Conservation (phyloP, 2,113 vertebrate species). For the Anolis sagrei region DNA sequence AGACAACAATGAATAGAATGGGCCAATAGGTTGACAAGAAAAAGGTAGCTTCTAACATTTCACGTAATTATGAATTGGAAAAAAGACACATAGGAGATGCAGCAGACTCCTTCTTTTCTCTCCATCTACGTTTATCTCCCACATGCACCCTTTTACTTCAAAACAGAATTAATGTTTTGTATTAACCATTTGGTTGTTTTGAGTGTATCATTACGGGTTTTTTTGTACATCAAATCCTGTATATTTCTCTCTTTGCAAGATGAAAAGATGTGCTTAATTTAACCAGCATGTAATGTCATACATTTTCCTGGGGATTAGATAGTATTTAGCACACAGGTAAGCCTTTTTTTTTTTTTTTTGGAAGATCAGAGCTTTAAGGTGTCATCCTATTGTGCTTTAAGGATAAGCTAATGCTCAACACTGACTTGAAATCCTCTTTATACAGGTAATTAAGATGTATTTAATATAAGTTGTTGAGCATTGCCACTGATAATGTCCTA, state of each 20-base stretch:
- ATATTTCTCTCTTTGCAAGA: neutral
- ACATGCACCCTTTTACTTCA: accelerated
- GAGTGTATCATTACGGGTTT: too few species aligned
- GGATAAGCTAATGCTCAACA: conserved; percentile 10
- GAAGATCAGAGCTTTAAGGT: conserved; percentile 13
- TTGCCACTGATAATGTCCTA: too few species aligned
- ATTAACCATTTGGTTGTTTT: neutral
- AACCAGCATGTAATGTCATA: neutral
- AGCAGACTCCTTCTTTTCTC: neutral
- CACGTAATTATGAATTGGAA: neutral
- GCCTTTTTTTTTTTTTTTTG: neutral
- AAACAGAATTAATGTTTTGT: neutral
- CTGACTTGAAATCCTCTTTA: conserved; percentile 3
- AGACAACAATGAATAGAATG: neutral
- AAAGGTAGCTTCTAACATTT: neutral
- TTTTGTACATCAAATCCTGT: neutral
- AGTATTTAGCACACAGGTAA: conserved; percentile 15
- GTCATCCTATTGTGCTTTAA: conserved; percentile 7
- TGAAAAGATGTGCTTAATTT: conserved; percentile 6
- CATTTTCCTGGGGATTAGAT: conserved; percentile 20
- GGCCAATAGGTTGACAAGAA: neutral
- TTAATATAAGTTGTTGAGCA: neutral
- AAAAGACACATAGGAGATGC: too few species aligned
- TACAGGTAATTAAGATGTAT: neutral
- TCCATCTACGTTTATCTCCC: neutral